Percentiles rank a stretch among this genome's conserved stretches.
These are phyloP conservation scores for Edolisoma coerulescens DNA, from an alignment of 2,113 vertebrate genomes.

Conservation along the genomic window DNA sequence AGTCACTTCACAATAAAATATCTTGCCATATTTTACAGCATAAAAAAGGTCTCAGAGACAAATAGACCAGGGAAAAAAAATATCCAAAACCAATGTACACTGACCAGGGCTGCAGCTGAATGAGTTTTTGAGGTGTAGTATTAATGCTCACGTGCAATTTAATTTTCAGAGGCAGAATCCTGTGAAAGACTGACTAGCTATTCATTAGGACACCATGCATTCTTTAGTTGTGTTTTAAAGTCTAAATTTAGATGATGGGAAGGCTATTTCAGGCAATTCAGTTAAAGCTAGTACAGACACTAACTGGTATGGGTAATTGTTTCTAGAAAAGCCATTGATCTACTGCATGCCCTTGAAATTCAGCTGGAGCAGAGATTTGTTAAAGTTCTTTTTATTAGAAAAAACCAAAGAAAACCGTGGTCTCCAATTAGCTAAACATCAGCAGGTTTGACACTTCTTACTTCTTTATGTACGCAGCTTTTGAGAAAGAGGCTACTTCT, in stretches of 20 bases:
- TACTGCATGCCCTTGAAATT: background rate
- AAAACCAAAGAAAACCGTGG: background rate
- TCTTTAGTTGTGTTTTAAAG: background rate
- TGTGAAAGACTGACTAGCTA: background rate
- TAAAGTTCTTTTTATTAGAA: background rate
- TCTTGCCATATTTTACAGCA: background rate
- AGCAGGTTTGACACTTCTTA: background rate
- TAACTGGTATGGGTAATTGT: background rate
- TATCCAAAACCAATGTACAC: background rate
- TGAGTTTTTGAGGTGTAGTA: background rate
- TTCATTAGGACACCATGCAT: background rate
- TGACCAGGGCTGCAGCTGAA: background rate
- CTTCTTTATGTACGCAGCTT: background rate
- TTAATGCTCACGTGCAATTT: background rate
- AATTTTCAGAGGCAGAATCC: background rate
- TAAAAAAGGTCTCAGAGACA: background rate
- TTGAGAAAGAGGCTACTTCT: background rate
- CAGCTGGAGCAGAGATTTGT: background rate
- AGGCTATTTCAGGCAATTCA: background rate
- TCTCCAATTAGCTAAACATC: background rate
- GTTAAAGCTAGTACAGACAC: background rate
- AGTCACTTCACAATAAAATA: background rate
- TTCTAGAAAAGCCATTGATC: background rate
- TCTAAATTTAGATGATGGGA: background rate
- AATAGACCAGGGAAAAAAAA: background rate